Conservation (phyloP, 92 coral and sea anemone genomes). For the Muricea muricata region DNA sequence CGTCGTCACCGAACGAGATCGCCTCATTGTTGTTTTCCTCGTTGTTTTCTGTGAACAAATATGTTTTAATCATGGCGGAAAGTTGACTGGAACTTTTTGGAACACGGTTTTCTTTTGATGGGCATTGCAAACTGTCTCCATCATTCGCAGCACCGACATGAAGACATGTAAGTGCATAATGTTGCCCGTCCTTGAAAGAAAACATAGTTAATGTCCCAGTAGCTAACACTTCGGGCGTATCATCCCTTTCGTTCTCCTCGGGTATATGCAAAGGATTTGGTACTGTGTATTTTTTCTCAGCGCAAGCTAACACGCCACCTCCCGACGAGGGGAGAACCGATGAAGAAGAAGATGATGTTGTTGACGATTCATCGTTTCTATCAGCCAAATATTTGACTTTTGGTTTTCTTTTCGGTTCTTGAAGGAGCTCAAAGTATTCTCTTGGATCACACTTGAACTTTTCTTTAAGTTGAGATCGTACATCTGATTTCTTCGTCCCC, state of each 20-base stretch:
- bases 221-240: not conserved
- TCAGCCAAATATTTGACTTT: not conserved
- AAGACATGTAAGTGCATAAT: not conserved
- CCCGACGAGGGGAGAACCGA: not conserved
- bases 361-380: not conserved
- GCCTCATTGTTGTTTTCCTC: not conserved
- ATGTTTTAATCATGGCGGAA: not conserved
- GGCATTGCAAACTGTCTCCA: not conserved
- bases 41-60: not conserved
- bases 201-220: not conserved
- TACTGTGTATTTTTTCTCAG: rapidly evolving
- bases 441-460: not conserved
- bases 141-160: not conserved
- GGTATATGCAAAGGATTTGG: not conserved
- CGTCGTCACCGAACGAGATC: not conserved
- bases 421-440: not conserved
- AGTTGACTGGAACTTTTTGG: not conserved
- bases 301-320: not conserved
- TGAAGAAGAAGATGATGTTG: not conserved
- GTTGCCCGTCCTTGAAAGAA: not conserved
- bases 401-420: not conserved
- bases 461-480: not conserved
- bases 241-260: not conserved
- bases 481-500: not conserved
- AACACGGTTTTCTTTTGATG: not conserved